These are phyloP conservation scores for Latrodectus hesperus DNA, from an alignment of 2,888 invertebrate species.

Conservation along the genomic window DNA sequence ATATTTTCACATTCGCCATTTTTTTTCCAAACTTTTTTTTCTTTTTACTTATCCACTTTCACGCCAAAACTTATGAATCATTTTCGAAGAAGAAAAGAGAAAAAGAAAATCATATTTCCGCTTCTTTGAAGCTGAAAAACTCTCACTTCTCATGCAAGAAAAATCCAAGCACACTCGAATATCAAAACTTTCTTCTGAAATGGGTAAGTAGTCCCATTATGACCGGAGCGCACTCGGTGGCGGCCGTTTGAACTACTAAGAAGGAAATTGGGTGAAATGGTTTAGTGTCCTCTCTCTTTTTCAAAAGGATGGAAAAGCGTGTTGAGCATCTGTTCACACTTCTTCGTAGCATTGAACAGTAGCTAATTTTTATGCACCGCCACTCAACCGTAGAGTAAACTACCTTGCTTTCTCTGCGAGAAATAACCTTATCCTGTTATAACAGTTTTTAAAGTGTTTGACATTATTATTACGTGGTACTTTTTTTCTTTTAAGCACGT, in stretches of 20 bases:
- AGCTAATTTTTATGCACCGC: constrained; percentile 37
- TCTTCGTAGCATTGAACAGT: background rate
- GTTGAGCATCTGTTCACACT: constrained; percentile 31
- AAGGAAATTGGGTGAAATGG: constrained; percentile 28
- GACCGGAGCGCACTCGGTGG: constrained; percentile 14
- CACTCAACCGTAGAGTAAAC: constrained; percentile 14
- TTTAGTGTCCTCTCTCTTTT: background rate
- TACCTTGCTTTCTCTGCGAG: background rate
- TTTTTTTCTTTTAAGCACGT: background rate
- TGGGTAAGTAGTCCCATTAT: constrained; percentile 24
- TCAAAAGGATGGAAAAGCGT: constrained; percentile 5
- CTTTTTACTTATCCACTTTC: background rate
- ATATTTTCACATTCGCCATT: too few species aligned
- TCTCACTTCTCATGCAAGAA: constrained; percentile 20
- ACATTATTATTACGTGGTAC: background rate
- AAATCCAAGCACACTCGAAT: constrained; percentile 19
- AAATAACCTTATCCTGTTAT: constrained; percentile 4
- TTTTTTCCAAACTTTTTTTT: background rate
- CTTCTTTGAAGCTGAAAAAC: background rate
- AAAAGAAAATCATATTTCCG: constrained; percentile 4
- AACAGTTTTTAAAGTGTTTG: background rate
- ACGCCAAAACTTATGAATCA: constrained; percentile 3
- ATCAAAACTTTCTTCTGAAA: constrained; percentile 8
- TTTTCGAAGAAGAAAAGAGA: background rate
- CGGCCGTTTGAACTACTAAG: constrained; percentile 38